Conservation (phyloP, 1,140 invertebrate genomes). For the Homarus americanus region DNA sequence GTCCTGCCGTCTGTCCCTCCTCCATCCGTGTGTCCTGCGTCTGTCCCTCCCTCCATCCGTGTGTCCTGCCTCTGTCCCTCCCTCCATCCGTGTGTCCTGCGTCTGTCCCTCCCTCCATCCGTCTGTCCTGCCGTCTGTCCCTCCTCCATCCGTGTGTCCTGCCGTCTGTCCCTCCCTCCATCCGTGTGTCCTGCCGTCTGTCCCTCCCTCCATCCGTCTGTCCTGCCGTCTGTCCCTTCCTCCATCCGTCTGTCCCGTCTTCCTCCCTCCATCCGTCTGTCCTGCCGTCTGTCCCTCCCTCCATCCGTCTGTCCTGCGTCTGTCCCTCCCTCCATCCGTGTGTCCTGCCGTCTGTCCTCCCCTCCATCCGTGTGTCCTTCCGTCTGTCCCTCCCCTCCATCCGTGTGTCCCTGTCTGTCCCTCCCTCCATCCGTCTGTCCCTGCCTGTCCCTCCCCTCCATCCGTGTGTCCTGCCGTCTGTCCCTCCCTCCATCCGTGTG, state of each 20-base stretch:
- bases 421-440: background rate
- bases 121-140: background rate
- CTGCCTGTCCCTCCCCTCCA: background rate
- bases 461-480: no score
- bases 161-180: background rate
- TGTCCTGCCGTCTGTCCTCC: background rate
- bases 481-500: background rate
- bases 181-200: background rate
- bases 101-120: background rate
- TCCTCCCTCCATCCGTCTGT: background rate
- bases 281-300: background rate
- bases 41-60: background rate
- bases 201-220: constrained; percentile 9
- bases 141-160: background rate
- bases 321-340: no score
- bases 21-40: background rate
- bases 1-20: no score
- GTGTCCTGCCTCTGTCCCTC: background rate
- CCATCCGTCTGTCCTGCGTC: no score
- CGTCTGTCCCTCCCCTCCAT: constrained; percentile 6
- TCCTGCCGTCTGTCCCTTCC: constrained; percentile 18
- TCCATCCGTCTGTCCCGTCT: background rate
- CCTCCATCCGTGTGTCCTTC: background rate
- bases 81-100: background rate
- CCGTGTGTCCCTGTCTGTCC: no score